phyloP scores from a whole-genome alignment of 2,888 invertebrate genomes.

The Diplazon laetatorius region DNA sequence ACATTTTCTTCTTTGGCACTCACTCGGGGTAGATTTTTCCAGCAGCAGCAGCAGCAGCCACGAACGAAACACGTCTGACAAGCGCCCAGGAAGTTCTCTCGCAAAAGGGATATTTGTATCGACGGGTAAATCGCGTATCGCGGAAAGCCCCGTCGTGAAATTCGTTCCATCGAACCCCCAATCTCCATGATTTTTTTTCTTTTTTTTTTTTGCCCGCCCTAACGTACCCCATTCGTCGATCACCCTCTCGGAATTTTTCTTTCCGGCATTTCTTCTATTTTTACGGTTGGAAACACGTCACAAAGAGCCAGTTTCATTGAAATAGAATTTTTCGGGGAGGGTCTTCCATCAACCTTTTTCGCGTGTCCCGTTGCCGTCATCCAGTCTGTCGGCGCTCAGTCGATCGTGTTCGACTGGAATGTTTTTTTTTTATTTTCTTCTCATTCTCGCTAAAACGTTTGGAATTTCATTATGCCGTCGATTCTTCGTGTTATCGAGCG shows the following conservation, averaged over 20 bases:
- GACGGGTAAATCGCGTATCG: slow-evolving; percentile 39
- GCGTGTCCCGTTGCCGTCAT: slow-evolving; percentile 28
- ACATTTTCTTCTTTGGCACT: slow-evolving; percentile 4
- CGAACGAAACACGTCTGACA: slow-evolving; percentile 31
- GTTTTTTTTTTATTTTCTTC: too few relatives aligned
- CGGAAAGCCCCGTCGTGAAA: slow-evolving; percentile 41
- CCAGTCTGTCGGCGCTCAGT: slow-evolving; percentile 23
- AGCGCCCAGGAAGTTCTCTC: slow-evolving; percentile 16
- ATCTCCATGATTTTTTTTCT: slow-evolving; percentile 41
- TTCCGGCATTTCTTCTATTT: slow-evolving; percentile 23
- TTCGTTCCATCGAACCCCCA: slow-evolving; percentile 43
- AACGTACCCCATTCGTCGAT: slow-evolving; percentile 20
- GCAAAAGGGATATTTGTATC: not conserved
- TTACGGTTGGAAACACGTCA: slow-evolving; percentile 2
- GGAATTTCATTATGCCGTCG: slow-evolving; percentile 57
- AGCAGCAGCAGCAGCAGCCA: too few relatives aligned
- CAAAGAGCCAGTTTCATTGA: slow-evolving; percentile 12
- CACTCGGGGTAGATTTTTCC: slow-evolving; percentile 32
- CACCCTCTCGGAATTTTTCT: slow-evolving; percentile 45
- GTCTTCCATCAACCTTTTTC: not conserved
- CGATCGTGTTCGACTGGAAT: slow-evolving; percentile 39
- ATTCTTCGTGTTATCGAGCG: not conserved
- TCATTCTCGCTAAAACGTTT: too few relatives aligned
- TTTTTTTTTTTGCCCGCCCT: too few relatives aligned
- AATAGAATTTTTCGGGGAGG: slow-evolving; percentile 16